phyloP scores from a whole-genome alignment of 2,797 vertebrate species.

The Sebastes hopkinsi region DNA sequence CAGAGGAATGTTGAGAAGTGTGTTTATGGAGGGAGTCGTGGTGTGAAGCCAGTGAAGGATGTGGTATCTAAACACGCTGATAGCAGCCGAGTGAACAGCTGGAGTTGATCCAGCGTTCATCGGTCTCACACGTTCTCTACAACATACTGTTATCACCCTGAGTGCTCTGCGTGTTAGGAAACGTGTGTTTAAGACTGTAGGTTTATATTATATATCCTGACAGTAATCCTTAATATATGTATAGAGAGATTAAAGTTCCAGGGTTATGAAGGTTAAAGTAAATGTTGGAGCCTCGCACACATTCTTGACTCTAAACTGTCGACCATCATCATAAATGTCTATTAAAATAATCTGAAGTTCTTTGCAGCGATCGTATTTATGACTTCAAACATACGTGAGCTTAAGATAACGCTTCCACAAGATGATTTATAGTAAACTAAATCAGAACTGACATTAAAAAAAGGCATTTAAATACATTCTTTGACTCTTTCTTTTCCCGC shows the following conservation, averaged over 20 bases:
- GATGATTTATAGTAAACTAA: too few species aligned
- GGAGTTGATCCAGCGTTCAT: constrained; percentile 20
- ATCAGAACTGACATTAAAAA: too few species aligned
- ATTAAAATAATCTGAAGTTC: too few species aligned
- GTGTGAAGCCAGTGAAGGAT: constrained; percentile 54
- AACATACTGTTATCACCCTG: not conserved
- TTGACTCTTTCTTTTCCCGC: too few species aligned
- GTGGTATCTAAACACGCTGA: constrained; percentile 48
- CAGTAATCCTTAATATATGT: not conserved
- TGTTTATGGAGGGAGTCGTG: constrained; percentile 56
- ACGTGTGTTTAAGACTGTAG: not conserved
- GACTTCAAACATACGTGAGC: too few species aligned
- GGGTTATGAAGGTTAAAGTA: not conserved
- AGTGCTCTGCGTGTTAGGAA: not conserved
- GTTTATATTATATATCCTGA: not conserved
- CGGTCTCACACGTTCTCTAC: not conserved
- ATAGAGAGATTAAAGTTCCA: not conserved
- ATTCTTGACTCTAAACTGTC: not conserved
- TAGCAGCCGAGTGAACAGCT: constrained; percentile 46
- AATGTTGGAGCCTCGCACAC: not conserved
- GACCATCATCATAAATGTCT: not conserved
- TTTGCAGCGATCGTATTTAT: too few species aligned
- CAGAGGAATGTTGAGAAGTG: constrained; percentile 27
- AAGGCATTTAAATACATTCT: too few species aligned
- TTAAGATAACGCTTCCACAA: too few species aligned